These are phyloP conservation scores for Cathartes aura DNA, from an alignment of 2,113 vertebrate species.

Conservation along the genomic window DNA sequence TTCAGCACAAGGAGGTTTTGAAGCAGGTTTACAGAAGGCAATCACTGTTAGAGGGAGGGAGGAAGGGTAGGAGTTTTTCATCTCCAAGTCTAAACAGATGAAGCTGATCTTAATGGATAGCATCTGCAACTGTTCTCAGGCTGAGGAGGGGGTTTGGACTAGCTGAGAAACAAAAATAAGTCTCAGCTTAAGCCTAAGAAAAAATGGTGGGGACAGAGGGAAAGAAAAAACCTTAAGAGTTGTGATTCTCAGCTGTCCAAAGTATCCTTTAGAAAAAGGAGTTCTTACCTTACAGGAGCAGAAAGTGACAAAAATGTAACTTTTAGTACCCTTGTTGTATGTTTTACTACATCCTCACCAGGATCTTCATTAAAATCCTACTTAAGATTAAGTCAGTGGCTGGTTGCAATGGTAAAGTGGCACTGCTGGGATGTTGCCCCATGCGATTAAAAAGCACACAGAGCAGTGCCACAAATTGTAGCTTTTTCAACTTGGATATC, in stretches of 20 bases:
- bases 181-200: neutral
- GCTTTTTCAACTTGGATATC: neutral
- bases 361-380: constrained; percentile 37
- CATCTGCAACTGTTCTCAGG: constrained; percentile 73
- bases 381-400: neutral
- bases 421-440: neutral
- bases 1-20: neutral
- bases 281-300: neutral
- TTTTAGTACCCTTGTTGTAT: neutral
- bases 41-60: constrained; percentile 37
- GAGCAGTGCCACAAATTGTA: neutral
- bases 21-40: constrained; percentile 71
- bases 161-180: neutral
- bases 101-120: constrained; percentile 68
- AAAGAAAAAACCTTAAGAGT: neutral
- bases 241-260: neutral
- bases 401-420: neutral
- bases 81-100: constrained; percentile 65
- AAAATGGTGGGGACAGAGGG: neutral
- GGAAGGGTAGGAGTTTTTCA: constrained; percentile 22
- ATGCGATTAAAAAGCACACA: neutral
- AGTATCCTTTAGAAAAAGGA: neutral
- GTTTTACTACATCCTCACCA: neutral
- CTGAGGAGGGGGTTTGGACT: neutral
- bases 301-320: neutral